Evolutionary conservation across 2,888 invertebrate species (phyloP), one percentile per base, ranked within the genome.

Genomic region (Erebia aethiops): DNA sequence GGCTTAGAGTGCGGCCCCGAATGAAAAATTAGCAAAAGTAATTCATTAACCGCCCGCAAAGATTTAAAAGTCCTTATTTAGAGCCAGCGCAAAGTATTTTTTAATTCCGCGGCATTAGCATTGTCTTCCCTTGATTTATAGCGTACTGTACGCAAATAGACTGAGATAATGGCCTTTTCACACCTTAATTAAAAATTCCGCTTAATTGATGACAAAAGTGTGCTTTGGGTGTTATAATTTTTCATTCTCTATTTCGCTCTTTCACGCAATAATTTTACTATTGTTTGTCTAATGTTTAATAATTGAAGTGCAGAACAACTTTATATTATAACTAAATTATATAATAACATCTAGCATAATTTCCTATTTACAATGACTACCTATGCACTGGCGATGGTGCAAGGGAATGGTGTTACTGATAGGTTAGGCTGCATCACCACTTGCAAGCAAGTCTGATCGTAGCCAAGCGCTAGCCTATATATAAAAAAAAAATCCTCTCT

Each of bases 41-140:
- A 92, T 92, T 92, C 89, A 92, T 92, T 92, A 91, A 92, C 90
- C 87, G 84, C 83, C 79, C 83, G 81, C 89, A 82, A 90, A 92
- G 92, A 90, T 90, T 87, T 82, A 85, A 88, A n/a, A 91, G 91
- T 88, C 91, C 86, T 89, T 88, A 90, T 89, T 90, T 90, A 88
- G 84, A 84, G 85, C 81, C 83, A 83, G 86, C 86, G 79, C 79
- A 81, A 85, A 90, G 90, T 86, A 92, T 90, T 92, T 92, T 92
- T 92, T 92, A 92, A 92, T 91, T 91, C 92, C 85, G 78, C 81
- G 72, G 90, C 88, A 89, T 92, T 92, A 88, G 86, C 89, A 89
- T 90, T 91, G 93, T 92, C 91, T 87, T 79, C 74, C 74, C 77
- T 83, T 92, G 92, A 92, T 92, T 92, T 92, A 92, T 87, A 84